Percentiles rank a stretch among this genome's conserved stretches.
These are phyloP conservation scores for Macaca nemestrina DNA, from an alignment of 2,113 vertebrate species.

Conservation along the genomic window DNA sequence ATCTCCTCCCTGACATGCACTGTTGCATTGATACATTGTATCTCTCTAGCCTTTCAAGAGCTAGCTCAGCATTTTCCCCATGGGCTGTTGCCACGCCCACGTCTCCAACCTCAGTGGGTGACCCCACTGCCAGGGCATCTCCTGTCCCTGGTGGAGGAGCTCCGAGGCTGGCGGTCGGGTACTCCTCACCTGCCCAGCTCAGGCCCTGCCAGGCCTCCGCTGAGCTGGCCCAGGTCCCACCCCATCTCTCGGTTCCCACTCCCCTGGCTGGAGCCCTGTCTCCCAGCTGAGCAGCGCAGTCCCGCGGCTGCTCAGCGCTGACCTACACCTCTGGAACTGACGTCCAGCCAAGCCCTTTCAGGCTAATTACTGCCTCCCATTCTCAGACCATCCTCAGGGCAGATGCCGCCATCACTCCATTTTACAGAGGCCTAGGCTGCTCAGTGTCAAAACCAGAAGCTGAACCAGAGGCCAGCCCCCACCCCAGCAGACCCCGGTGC, in stretches of 20 bases:
- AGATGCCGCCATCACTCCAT: too few relatives aligned
- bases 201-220: not conserved
- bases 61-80: not conserved
- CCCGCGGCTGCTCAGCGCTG: fast-evolving
- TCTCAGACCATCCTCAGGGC: not conserved
- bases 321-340: too few relatives aligned
- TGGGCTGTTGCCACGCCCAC: not conserved
- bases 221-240: not conserved
- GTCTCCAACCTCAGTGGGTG: not conserved
- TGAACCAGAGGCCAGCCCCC: not conserved
- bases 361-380: fast-evolving
- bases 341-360: not conserved
- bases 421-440: not conserved
- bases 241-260: too few relatives aligned
- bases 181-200: not conserved
- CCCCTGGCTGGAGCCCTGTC: not conserved
- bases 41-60: not conserved
- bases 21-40: not conserved
- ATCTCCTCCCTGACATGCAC: fast-evolving
- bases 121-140: not conserved
- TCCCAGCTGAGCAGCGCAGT: not conserved
- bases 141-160: too few relatives aligned
- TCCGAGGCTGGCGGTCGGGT: not conserved
- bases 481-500: not conserved
- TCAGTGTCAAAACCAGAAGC: not conserved